Conservation (phyloP, 2,888 invertebrate species). For the Chaetogeoica ovagalla region DNA sequence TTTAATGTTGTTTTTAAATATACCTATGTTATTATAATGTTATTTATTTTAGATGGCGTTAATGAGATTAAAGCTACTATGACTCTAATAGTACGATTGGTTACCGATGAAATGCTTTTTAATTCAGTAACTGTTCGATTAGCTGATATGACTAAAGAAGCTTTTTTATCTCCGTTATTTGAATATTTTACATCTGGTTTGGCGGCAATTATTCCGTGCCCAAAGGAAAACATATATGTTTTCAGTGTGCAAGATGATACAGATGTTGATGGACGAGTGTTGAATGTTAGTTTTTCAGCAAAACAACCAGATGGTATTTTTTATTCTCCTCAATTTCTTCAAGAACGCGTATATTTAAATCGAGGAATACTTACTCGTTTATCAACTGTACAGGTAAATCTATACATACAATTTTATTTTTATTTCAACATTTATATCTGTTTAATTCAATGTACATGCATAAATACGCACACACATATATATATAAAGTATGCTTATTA, state of each 20-base stretch:
- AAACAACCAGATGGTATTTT: conserved; percentile 78
- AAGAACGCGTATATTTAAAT: conserved; percentile 92
- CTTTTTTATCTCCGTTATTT: conserved; percentile 85
- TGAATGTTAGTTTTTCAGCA: conserved; percentile 94
- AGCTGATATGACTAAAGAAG: conserved; percentile 90
- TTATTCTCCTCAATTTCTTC: conserved; percentile 84
- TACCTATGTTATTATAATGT: conserved; percentile 10
- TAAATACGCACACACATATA: too few species aligned
- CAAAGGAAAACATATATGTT: conserved; percentile 87
- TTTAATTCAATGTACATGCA: not conserved
- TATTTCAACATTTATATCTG: not conserved
- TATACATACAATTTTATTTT: not conserved
- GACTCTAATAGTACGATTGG: conserved; percentile 84
- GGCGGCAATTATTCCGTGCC: conserved; percentile 88
- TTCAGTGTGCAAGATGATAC: conserved; percentile 91
- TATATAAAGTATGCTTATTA: not conserved
- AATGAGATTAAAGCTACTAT: conserved; percentile 92
- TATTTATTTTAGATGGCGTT: conserved; percentile 73
- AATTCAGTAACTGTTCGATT: conserved; percentile 92
- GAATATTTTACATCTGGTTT: conserved; percentile 87
- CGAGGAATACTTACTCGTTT: conserved; percentile 82
- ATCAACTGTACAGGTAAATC: conserved; percentile 76
- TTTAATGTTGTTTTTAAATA: conserved; percentile 4
- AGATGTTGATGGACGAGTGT: conserved; percentile 80
- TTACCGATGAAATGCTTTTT: conserved; percentile 91